A percentile compares a stretch with the other conserved stretches of the same genome.
Evolutionary conservation across 1,140 invertebrate species (phyloP).

Genomic region (Sitophilus oryzae): DNA sequence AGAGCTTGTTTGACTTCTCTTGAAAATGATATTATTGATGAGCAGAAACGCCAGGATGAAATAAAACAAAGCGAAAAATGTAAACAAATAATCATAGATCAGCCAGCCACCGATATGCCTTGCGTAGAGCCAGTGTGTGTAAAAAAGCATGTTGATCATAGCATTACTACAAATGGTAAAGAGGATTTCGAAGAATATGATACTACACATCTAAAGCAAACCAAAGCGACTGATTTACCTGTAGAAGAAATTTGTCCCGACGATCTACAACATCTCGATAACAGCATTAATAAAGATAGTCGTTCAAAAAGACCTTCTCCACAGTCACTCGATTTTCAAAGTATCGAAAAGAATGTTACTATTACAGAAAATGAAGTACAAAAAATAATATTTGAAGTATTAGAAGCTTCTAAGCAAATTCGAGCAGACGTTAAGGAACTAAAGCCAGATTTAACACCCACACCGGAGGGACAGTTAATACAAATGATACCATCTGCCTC

Average conservation of each 20-base stretch:
- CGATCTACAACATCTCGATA: constrained; percentile 19
- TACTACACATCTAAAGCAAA: constrained; percentile 29
- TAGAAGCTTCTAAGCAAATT: constrained; percentile 49
- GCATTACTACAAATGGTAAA: constrained; percentile 9
- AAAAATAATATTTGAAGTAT: constrained; percentile 47
- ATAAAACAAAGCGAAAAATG: neutral
- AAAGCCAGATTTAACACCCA: constrained; percentile 50
- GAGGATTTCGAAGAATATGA: constrained; percentile 23
- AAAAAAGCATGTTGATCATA: constrained; percentile 16
- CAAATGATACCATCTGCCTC: constrained; percentile 31
- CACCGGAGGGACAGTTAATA: constrained; percentile 45
- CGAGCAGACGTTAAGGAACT: constrained; percentile 50
- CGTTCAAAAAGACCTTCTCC: constrained; percentile 15
- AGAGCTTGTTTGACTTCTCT: constrained; percentile 21
- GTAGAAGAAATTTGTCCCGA: constrained; percentile 17
- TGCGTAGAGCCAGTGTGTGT: constrained; percentile 22
- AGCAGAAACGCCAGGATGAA: constrained; percentile 14
- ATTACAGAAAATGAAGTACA: constrained; percentile 43
- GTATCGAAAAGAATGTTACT: constrained; percentile 12
- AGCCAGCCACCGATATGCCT: constrained; percentile 9
- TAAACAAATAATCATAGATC: constrained; percentile 1
- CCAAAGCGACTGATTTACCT: constrained; percentile 33
- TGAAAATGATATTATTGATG: constrained; percentile 23
- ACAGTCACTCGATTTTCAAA: constrained; percentile 17
- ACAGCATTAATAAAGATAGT: constrained; percentile 5